Base-by-base conservation (phyloP, 2,888 invertebrate genomes). In the Asteroscopus sphinx region DNA sequence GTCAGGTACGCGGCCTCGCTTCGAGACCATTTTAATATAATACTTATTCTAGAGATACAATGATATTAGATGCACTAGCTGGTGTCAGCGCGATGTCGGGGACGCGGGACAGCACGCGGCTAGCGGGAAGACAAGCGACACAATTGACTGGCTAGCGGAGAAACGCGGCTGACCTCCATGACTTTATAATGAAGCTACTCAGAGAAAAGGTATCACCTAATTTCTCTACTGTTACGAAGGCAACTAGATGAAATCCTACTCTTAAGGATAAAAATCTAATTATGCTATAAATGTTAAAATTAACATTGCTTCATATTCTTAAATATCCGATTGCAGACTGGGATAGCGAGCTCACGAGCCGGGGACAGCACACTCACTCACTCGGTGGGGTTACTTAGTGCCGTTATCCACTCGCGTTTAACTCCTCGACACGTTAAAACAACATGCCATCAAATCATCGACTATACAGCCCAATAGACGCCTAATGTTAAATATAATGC, bases 201-300 rank as follows among this genome's bases (percentile, higher is more conserved):
- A 92, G 93, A 92, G 92, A 93, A 88, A 90, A 89, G 89, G 89
- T 90, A 92, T 89, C 81, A 89, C 91, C 91, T 93, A 93, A 86
- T 84, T 91, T 88, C 90, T 91, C 92, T 94, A 92, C 89, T 78
- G 87, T 89, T 92, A 93, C 91, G 88, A 94, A 94, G 93, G 93
- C 94, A 92, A 90, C 94, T 94, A 94, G 89, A 94, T 92, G 93
- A 92, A 93, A 92, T 89, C 90, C 94, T 94, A 94, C 94, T 83
- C 92, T 93, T 93, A 94, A 82, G 86, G 90, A 93, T 94, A 93
- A 92, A 93, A 92, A 87, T 92, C 92, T 93, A 93, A 92, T 91
- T 93, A 93, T 82, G 79, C 87, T 92, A 92, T 86, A 84, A 89
- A 91, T 91, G 88, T 93, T 94, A 93, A 92, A 94, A 93, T 93